These are phyloP conservation scores for Mirza zaza DNA, from an alignment of 2,113 vertebrate genomes.

Conservation along the genomic window DNA sequence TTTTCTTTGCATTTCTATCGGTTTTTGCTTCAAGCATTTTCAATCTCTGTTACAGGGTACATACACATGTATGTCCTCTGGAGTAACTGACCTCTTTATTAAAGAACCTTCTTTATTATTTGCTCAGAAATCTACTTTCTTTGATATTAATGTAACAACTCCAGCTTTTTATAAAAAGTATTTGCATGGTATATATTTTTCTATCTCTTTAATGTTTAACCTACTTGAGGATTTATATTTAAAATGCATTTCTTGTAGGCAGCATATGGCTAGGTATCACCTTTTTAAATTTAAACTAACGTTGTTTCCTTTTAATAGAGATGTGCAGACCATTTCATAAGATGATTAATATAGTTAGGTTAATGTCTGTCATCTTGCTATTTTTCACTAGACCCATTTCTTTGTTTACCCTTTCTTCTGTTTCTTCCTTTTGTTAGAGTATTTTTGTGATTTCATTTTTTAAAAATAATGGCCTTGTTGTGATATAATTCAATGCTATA, in stretches of 20 bases:
- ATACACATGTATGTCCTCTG: not conserved
- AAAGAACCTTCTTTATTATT: not conserved
- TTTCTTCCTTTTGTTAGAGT: not conserved
- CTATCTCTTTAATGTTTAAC: not conserved
- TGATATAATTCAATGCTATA: not conserved
- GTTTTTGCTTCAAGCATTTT: not conserved
- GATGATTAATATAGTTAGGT: not conserved
- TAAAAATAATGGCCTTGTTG: not conserved
- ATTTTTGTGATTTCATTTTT: not conserved
- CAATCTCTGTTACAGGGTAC: not conserved
- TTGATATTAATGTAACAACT: not conserved
- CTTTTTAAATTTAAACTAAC: not conserved
- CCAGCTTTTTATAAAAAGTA: not conserved
- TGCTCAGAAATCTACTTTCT: conserved; percentile 3
- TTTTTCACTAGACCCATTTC: not conserved
- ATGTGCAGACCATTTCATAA: not conserved
- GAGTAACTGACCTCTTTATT: not conserved
- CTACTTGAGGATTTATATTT: not conserved
- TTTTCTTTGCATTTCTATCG: not conserved
- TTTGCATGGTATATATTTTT: not conserved
- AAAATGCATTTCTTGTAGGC: not conserved
- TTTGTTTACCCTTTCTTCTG: not conserved
- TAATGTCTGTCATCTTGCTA: not conserved
- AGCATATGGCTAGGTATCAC: not conserved
- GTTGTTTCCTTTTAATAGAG: not conserved